Evolutionary conservation across 1,140 invertebrate genomes (phyloP).

Genomic region (Eurosta solidaginis): DNA sequence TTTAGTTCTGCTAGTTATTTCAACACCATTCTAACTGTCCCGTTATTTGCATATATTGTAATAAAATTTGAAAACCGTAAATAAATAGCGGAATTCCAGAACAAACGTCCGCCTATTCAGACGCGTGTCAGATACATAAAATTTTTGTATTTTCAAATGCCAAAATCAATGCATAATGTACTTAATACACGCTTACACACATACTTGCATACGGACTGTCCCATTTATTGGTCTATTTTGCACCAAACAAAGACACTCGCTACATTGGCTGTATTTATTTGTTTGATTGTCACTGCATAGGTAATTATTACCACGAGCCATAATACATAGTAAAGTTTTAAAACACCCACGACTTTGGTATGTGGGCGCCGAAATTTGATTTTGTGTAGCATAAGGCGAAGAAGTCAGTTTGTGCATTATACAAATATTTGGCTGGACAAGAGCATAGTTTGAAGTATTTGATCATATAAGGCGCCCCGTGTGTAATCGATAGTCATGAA

Average conservation of each 20-base stretch:
- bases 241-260: background rate
- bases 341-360: background rate
- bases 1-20: too few relatives aligned
- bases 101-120: slow-evolving; percentile 5
- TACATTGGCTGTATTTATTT: background rate
- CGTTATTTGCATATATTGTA: background rate
- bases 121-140: slow-evolving; percentile 12
- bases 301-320: slow-evolving; percentile 1
- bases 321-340: background rate
- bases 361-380: slow-evolving; percentile 29
- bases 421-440: background rate
- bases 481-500: too few relatives aligned
- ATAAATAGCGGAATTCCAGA: slow-evolving; percentile 19
- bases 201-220: background rate
- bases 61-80: slow-evolving; percentile 8
- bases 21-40: background rate
- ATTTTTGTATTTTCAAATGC: slow-evolving; percentile 15
- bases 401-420: background rate
- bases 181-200: background rate
- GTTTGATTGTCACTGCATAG: background rate
- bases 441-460: too few relatives aligned
- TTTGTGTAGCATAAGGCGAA: background rate
- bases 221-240: background rate
- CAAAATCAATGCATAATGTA: background rate
- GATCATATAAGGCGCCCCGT: too few relatives aligned